A percentile compares a stretch with the other conserved stretches of the same genome.
Evolutionary conservation across 2,888 invertebrate genomes (phyloP).

Genomic region (Lamproptera curius): DNA sequence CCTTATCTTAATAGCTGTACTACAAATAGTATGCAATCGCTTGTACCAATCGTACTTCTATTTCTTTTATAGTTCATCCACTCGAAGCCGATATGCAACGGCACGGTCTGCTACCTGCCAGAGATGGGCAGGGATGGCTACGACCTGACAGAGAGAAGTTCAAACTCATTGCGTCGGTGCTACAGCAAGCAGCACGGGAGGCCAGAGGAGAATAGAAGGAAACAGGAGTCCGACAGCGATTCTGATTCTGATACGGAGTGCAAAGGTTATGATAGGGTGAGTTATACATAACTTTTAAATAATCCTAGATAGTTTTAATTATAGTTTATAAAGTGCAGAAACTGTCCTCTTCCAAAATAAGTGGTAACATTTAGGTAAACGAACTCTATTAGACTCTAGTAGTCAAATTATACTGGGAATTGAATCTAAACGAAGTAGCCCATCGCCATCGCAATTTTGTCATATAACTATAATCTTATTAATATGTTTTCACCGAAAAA

Average conservation of each 20-base stretch:
- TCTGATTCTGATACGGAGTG: slow-evolving; percentile 77
- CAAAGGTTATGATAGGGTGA: slow-evolving; percentile 71
- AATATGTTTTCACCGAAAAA: too few relatives aligned
- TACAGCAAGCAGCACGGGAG: slow-evolving; percentile 73
- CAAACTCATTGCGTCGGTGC: slow-evolving; percentile 38
- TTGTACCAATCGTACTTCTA: too few relatives aligned
- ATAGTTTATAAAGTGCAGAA: neutral
- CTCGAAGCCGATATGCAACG: slow-evolving; percentile 55
- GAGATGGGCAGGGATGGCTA: slow-evolving; percentile 34
- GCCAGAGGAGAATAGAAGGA: slow-evolving; percentile 59
- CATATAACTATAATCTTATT: too few relatives aligned
- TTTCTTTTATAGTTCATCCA: slow-evolving; percentile 54
- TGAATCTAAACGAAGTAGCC: too few relatives aligned
- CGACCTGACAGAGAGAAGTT: slow-evolving; percentile 35
- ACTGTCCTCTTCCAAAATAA: neutral
- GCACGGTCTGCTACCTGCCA: slow-evolving; percentile 54
- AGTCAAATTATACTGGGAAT: too few relatives aligned
- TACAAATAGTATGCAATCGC: too few relatives aligned
- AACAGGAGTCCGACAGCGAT: slow-evolving; percentile 72
- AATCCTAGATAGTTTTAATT: neutral
- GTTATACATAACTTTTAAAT: slow-evolving; percentile 25
- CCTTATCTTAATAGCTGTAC: too few relatives aligned
- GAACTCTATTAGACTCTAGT: too few relatives aligned
- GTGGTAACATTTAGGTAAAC: neutral
- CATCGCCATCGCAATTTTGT: too few relatives aligned